Conservation (phyloP, 2,888 invertebrate species). For the Drymonia ruficornis region DNA sequence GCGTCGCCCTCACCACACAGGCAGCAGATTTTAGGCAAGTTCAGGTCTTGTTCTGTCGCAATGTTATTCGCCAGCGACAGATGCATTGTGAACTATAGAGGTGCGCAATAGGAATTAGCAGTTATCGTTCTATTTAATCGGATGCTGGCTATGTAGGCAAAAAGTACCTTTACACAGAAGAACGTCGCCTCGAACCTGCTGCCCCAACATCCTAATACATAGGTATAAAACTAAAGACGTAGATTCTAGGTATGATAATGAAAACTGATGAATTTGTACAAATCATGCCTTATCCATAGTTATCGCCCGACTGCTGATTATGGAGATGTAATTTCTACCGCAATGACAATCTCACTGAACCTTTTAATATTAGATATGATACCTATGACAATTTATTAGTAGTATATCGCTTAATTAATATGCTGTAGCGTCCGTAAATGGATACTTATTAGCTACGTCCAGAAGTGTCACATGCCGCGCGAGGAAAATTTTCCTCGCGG, state of each 20-base stretch:
- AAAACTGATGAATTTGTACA: slow-evolving; percentile 5
- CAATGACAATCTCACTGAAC: slow-evolving; percentile 25
- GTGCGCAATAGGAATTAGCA: slow-evolving; percentile 57
- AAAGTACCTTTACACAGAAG: slow-evolving; percentile 52
- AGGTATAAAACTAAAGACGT: slow-evolving; percentile 22
- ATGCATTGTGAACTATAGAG: slow-evolving; percentile 53
- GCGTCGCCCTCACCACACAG: slow-evolving; percentile 61
- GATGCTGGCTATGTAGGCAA: slow-evolving; percentile 44
- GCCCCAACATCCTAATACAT: slow-evolving; percentile 41
- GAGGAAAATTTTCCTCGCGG: too few relatives aligned
- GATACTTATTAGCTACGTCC: too few relatives aligned
- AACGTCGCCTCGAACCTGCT: slow-evolving; percentile 60
- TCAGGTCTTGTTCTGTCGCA: slow-evolving; percentile 47
- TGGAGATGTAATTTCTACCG: slow-evolving; percentile 10
- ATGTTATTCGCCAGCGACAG: slow-evolving; percentile 62
- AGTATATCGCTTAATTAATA: too few relatives aligned
- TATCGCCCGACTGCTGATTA: background rate
- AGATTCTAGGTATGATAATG: slow-evolving; percentile 17
- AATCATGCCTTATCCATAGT: background rate
- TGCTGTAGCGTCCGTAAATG: background rate
- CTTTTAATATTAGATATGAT: too few relatives aligned
- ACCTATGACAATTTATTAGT: too few relatives aligned
- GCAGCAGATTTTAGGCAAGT: slow-evolving; percentile 46
- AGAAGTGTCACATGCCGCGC: too few relatives aligned
- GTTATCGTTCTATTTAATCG: slow-evolving; percentile 47